Base-by-base conservation (phyloP, 2,888 invertebrate genomes). In the Drosophila gaucha region DNA sequence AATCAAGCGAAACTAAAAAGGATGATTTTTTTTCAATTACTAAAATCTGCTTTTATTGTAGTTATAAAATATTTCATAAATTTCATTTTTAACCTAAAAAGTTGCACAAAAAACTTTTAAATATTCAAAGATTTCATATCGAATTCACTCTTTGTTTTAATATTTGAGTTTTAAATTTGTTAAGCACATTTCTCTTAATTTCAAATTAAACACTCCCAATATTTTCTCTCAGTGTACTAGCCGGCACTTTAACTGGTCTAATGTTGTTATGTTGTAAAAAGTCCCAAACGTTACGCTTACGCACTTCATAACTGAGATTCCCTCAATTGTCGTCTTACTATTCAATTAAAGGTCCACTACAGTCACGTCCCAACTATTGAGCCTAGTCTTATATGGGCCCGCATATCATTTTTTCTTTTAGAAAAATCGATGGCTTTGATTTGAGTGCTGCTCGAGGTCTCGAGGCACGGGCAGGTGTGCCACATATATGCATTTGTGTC, bases 391-490 rank as follows among this genome's bases (percentile, higher is more conserved):
- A 50, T 1, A 39, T 43, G 47, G 47, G 52, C 3, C 6, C 5
- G 20, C 33, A 49, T 28, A 54, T 46, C 46, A 44, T 52, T 41
- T 47, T n/a, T 30, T 9, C 30, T 6, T 18, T 18, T 18, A 49
- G 59, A 75, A 79, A 80, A 84, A 82, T 82, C 80, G 64, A 82
- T 31, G 58, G 54, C 62, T 80, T 66, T 80, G 80, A 79, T 73
- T 56, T 57, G 36, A 68, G 56, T 58, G 62, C 55, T 54, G 65
- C 10, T 22, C 41, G 5, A 5, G 18, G 16, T 3, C 36, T 46
- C 20, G 43, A 41, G 35, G 49, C 39, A 26, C 39, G 18, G 16
- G 35, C 63, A 66, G 51, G 46, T 69, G 47, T 43, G 56, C 26
- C 38, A 60, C 31, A 46, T 41, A 54, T 6, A 1, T 46, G 54